Conservation (phyloP, 2,888 invertebrate species). For the Troides helena region DNA sequence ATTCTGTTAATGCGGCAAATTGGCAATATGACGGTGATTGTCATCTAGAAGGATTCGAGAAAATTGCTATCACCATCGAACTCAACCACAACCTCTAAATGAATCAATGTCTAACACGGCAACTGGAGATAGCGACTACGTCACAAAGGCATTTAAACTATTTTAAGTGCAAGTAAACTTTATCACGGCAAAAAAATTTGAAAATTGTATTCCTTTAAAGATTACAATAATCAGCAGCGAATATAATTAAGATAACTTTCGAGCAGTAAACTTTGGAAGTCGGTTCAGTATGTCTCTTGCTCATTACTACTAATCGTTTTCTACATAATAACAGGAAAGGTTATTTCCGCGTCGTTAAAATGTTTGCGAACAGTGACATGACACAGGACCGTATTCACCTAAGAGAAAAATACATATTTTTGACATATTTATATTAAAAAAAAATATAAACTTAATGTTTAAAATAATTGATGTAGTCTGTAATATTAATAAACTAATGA, state of each 20-base stretch:
- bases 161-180: background rate
- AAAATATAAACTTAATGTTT: too few relatives aligned
- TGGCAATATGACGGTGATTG: too few relatives aligned
- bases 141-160: background rate
- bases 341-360: slow-evolving; percentile 57
- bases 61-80: too few relatives aligned
- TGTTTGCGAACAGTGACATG: slow-evolving; percentile 37
- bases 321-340: slow-evolving; percentile 55
- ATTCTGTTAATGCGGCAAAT: too few relatives aligned
- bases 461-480: too few relatives aligned
- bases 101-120: too few relatives aligned
- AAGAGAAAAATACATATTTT: background rate
- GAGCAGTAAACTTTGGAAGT: background rate
- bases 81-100: too few relatives aligned
- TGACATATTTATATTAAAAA: background rate
- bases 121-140: too few relatives aligned
- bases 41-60: too few relatives aligned
- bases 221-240: background rate
- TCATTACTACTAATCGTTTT: slow-evolving; percentile 49
- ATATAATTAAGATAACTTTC: background rate
- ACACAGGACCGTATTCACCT: slow-evolving; percentile 3
- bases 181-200: background rate
- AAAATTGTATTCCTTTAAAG: background rate
- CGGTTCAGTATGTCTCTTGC: slow-evolving; percentile 33
- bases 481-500: too few relatives aligned